Evolutionary conservation across 2,888 invertebrate genomes (phyloP), one percentile per base, ranked within the genome.

Genomic region (Drosophila antonietae): DNA sequence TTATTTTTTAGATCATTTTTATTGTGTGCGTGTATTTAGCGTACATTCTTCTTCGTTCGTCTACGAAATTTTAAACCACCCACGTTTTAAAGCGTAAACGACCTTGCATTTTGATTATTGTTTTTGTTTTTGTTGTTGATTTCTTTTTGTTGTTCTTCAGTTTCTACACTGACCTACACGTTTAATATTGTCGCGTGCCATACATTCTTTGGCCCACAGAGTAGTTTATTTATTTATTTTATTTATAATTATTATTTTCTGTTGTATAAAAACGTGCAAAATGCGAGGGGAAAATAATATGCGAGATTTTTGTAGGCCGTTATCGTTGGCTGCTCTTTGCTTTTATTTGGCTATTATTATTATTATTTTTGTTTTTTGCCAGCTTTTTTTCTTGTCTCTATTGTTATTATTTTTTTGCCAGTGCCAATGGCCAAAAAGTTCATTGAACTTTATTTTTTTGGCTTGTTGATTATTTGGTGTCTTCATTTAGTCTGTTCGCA

Each of bases 361-460:
- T 46, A 23, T 4, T 23, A 23, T 61, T 69, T 61, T 73, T 65
- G 51, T 59, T 73, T 82, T 65, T 65, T 65, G 65, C 70, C 81
- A 79, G 84, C 23, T 23, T 23, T 83, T 28, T 83, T 84, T 73
- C 57, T 69, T 74, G 64, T 58, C 51, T 68, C 57, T 83, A 47
- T 80, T 47, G 64, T 83, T 80, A 64, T 64, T 33, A 33, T 49
- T 47, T 75, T 75, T 56, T 53, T 68, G 63, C 61, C 59, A 68
- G 75, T 68, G 87, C 83, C 81, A 83, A 78, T 81, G 83, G 87
- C 72, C 63, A 88, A 88, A 81, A 83, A 81, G 83, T 83, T 83
- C 89, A 66, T 78, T 86, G 87, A 83, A 88, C 83, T 74, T 68
- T 67, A 73, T 78, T 68, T 46, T 33, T 64, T 66, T 73, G 31